These are phyloP conservation scores for Cheilosia grossa DNA, from an alignment of 2,888 invertebrate genomes.

Conservation along the genomic window DNA sequence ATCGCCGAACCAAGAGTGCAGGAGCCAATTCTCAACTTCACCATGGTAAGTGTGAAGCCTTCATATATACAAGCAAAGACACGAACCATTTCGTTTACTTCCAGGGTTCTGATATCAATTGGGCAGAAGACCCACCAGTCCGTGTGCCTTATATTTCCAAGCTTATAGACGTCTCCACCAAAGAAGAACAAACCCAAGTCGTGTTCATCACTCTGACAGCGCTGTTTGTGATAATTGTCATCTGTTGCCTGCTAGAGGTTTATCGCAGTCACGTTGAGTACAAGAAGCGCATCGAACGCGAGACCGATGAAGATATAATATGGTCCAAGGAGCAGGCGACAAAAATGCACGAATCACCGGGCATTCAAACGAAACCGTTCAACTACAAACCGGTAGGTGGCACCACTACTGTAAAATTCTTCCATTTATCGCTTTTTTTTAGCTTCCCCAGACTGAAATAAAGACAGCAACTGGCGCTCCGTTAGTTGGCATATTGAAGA, in stretches of 20 bases:
- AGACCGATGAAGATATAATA: slow-evolving; percentile 90
- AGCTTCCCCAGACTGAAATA: slow-evolving; percentile 82
- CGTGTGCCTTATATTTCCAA: slow-evolving; percentile 89
- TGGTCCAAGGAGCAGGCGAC: slow-evolving; percentile 90
- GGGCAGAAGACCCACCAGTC: slow-evolving; percentile 93
- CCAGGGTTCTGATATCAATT: slow-evolving; percentile 90
- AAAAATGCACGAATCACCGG: slow-evolving; percentile 86
- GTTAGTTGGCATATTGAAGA: slow-evolving; percentile 82
- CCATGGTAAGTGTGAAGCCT: slow-evolving; percentile 83
- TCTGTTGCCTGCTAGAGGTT: slow-evolving; percentile 89
- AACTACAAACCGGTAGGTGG: slow-evolving; percentile 84
- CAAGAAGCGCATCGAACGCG: slow-evolving; percentile 88
- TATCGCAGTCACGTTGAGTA: slow-evolving; percentile 90
- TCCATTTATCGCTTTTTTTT: neutral
- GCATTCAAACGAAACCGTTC: slow-evolving; percentile 82
- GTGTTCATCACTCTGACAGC: slow-evolving; percentile 91
- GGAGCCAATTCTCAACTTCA: slow-evolving; percentile 85
- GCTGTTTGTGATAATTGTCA: slow-evolving; percentile 88
- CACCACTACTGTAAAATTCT: neutral
- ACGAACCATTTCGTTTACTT: slow-evolving; percentile 68
- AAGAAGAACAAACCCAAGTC: slow-evolving; percentile 92
- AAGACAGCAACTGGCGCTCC: slow-evolving; percentile 80
- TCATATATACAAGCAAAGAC: neutral
- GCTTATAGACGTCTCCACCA: slow-evolving; percentile 88
- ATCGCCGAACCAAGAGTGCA: slow-evolving; percentile 85